Percentiles rank a stretch among this genome's conserved stretches.
Conservation (phyloP, 2,888 invertebrate genomes). For the Drosophila leonis region DNA sequence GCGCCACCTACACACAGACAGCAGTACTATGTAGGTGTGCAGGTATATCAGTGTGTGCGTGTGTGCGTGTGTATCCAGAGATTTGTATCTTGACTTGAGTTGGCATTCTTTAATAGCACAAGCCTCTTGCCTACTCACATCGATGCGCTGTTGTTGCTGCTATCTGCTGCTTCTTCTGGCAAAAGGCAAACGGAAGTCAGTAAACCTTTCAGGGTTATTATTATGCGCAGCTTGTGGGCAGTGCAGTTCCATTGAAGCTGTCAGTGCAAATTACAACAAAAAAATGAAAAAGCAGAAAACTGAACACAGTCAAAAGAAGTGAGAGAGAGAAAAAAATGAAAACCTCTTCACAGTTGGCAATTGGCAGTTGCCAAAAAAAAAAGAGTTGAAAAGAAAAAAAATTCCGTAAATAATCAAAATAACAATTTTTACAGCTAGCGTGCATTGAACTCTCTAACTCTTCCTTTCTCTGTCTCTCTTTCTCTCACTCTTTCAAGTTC, state of each 20-base stretch:
- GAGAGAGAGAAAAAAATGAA: constrained; percentile 5
- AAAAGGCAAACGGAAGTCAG: constrained; percentile 75
- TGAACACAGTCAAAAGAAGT: neutral
- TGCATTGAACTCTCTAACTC: constrained; percentile 55
- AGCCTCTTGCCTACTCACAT: constrained; percentile 14
- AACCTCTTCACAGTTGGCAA: constrained; percentile 22
- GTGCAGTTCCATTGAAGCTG: constrained; percentile 58
- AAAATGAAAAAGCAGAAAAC: neutral
- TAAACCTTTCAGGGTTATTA: constrained; percentile 83
- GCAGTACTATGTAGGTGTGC: constrained; percentile 36
- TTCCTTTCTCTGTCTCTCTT: neutral
- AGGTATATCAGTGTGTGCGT: constrained; percentile 12
- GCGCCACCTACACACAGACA: constrained; percentile 71
- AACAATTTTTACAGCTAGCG: constrained; percentile 30
- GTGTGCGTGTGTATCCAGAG: constrained; percentile 37
- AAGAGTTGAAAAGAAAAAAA: neutral
- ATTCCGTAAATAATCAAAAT: constrained; percentile 9
- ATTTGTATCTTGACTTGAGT: constrained; percentile 53
- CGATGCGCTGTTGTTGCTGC: constrained; percentile 14
- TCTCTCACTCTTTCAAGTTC: constrained; percentile 4
- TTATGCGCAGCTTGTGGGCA: constrained; percentile 75
- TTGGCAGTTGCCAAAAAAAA: constrained; percentile 37
- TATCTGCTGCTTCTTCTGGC: neutral
- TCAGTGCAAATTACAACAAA: constrained; percentile 22
- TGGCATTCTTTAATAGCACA: constrained; percentile 57